These are phyloP conservation scores for Anguilla japonica DNA, from an alignment of 2,113 vertebrate genomes.

Conservation along the genomic window DNA sequence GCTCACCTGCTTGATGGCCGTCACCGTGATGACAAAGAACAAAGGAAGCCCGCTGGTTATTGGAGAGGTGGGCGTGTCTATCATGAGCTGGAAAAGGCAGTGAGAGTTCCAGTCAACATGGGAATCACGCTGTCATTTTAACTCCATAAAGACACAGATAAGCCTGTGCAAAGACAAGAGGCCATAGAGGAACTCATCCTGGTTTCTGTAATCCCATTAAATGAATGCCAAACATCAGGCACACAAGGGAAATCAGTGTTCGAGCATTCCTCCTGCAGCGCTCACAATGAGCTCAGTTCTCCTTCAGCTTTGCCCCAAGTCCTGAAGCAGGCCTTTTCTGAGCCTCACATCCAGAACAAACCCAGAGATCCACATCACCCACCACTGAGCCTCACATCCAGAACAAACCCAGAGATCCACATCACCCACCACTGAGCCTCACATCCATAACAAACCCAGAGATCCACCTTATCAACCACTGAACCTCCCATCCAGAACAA, in stretches of 20 bases:
- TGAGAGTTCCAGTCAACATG: background rate
- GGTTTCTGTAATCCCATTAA: background rate
- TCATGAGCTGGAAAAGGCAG: constrained; percentile 82
- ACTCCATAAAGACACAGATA: background rate
- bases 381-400: too few relatives aligned
- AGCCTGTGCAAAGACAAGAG: background rate
- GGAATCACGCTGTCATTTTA: background rate
- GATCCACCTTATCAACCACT: too few relatives aligned
- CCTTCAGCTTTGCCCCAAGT: background rate
- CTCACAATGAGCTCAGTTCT: background rate
- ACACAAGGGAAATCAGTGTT: background rate
- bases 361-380: too few relatives aligned
- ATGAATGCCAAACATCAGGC: background rate
- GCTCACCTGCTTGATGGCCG: constrained; percentile 97
- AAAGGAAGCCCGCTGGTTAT: constrained; percentile 96
- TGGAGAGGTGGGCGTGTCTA: constrained; percentile 96
- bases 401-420: too few relatives aligned
- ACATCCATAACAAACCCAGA: too few relatives aligned
- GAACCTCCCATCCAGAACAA: too few relatives aligned
- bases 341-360: too few relatives aligned
- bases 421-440: too few relatives aligned
- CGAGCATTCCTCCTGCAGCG: background rate
- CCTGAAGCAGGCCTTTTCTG: too few relatives aligned
- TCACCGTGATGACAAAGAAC: constrained; percentile 98
- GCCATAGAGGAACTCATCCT: background rate